Conservation (phyloP, 2,113 vertebrate species). For the Pangasianodon gigas region DNA sequence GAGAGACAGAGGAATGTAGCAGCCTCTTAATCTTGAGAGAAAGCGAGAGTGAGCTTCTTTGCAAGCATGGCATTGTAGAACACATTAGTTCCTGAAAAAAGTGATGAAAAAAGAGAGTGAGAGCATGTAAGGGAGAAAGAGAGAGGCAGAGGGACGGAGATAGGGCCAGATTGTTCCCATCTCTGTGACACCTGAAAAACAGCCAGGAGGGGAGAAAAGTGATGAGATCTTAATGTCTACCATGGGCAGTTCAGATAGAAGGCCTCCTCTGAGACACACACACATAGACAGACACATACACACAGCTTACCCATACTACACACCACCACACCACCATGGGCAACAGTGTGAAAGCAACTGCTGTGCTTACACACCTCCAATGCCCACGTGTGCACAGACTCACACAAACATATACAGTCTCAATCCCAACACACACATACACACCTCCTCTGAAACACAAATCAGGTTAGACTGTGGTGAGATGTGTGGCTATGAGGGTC, state of each 20-base stretch:
- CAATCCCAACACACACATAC: background rate
- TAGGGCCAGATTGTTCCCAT: background rate
- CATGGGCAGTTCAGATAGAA: conserved; percentile 26
- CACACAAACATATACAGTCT: background rate
- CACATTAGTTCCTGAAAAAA: conserved; percentile 27
- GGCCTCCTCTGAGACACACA: conserved; percentile 45
- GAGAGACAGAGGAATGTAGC: background rate
- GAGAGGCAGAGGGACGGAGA: background rate
- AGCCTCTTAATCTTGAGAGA: conserved; percentile 32
- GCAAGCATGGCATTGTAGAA: conserved; percentile 16
- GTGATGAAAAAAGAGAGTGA: conserved; percentile 23
- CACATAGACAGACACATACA: conserved; percentile 31
- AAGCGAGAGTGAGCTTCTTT: background rate
- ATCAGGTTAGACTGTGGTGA: conserved; percentile 50
- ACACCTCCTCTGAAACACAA: conserved; percentile 3
- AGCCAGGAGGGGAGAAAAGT: conserved; percentile 31
- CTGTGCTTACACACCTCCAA: background rate
- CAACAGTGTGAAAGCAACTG: background rate
- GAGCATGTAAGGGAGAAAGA: background rate
- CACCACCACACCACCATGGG: background rate
- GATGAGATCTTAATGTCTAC: conserved; percentile 46
- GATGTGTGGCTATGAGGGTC: conserved; percentile 52
- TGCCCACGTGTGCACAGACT: background rate
- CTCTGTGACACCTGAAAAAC: conserved; percentile 47
- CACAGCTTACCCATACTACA: conserved; percentile 13